Evolutionary conservation across 1,140 invertebrate species (phyloP).

Genomic region (Chelonus insularis): DNA sequence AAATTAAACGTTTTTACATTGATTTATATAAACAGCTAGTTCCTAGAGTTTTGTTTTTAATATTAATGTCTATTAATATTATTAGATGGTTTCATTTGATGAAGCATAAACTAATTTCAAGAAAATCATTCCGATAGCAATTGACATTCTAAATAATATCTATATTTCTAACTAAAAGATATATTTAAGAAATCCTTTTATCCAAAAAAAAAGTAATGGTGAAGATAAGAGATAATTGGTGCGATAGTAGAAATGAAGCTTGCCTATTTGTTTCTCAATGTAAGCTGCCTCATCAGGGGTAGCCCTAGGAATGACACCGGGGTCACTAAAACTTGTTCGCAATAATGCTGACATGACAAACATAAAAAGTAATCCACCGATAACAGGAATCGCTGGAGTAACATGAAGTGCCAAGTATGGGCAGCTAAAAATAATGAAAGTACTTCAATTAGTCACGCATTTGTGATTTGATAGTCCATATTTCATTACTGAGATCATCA

Average conservation of each 20-base stretch:
- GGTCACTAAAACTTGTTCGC: conserved; percentile 91
- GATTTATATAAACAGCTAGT: too few relatives aligned
- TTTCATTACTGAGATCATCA: neutral
- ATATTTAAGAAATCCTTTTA: too few relatives aligned
- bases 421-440: conserved; percentile 71
- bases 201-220: neutral
- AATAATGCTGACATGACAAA: conserved; percentile 90
- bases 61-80: too few relatives aligned
- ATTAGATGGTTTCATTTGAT: too few relatives aligned
- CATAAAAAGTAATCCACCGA: conserved; percentile 83
- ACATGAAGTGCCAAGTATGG: conserved; percentile 80
- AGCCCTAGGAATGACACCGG: conserved; percentile 90
- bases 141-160: too few relatives aligned
- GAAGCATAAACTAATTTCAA: too few relatives aligned
- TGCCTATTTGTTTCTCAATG: conserved; percentile 85
- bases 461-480: neutral
- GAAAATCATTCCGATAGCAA: too few relatives aligned
- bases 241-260: neutral
- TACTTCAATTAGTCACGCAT: conserved; percentile 5
- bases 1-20: too few relatives aligned
- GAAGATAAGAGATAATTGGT: conserved; percentile 15
- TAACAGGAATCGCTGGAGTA: conserved; percentile 83
- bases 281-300: conserved; percentile 89
- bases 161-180: too few relatives aligned
- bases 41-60: too few relatives aligned